These are phyloP conservation scores for Typhlichthys eigenmanni DNA, from an alignment of 2,797 vertebrate genomes.

Conservation along the genomic window DNA sequence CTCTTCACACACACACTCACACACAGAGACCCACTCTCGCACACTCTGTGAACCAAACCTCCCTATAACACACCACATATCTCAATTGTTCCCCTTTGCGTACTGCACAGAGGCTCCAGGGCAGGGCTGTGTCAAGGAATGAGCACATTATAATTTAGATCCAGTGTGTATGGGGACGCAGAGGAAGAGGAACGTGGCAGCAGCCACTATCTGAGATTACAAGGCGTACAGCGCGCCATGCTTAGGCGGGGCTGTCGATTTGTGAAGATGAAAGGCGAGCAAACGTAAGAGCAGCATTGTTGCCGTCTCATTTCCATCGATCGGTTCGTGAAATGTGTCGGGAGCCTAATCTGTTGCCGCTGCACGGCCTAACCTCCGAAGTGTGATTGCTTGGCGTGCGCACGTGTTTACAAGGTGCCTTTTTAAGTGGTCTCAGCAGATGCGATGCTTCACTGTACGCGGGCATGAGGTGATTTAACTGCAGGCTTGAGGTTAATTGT, in stretches of 20 bases:
- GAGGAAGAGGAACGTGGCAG: neutral
- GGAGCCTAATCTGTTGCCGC: slow-evolving; percentile 24
- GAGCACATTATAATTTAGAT: neutral
- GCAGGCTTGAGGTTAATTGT: neutral
- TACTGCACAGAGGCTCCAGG: neutral
- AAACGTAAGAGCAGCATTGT: neutral
- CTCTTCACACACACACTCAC: slow-evolving; percentile 60
- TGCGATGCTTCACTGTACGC: slow-evolving; percentile 5
- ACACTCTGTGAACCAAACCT: neutral
- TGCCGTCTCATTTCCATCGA: slow-evolving; percentile 26
- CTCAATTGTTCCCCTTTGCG: slow-evolving; percentile 9
- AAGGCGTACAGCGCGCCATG: slow-evolving; percentile 28
- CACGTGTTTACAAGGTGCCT: slow-evolving; percentile 10
- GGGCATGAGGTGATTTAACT: neutral
- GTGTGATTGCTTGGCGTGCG: neutral
- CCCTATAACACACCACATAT: slow-evolving; percentile 3
- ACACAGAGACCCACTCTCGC: slow-evolving; percentile 11
- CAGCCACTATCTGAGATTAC: slow-evolving; percentile 27
- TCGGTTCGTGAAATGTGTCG: slow-evolving; percentile 29
- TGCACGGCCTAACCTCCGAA: slow-evolving; percentile 31
- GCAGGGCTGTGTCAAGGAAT: slow-evolving; percentile 48
- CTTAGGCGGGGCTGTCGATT: slow-evolving; percentile 28
- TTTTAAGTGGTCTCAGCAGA: neutral
- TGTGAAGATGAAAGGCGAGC: slow-evolving; percentile 27
- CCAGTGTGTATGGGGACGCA: neutral